phyloP scores from a whole-genome alignment of 2,888 invertebrate genomes.

The Falcaria lacertinaria region DNA sequence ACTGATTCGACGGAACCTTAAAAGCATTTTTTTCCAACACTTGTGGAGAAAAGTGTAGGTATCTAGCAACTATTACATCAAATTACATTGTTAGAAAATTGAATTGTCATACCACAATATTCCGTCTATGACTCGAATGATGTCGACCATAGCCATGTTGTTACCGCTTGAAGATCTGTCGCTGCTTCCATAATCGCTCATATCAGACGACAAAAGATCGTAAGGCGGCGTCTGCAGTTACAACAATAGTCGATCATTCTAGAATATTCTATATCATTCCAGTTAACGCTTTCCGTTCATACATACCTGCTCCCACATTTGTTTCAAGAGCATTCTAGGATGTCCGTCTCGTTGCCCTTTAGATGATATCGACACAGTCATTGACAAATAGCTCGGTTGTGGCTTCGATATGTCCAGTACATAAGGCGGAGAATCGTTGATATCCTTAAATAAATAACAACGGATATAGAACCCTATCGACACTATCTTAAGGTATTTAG shows the following conservation, averaged over 20 bases:
- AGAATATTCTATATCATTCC: no score
- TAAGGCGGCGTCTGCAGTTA: conserved; percentile 58
- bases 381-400: conserved; percentile 53
- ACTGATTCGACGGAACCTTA: no score
- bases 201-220: conserved; percentile 53
- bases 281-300: not conserved
- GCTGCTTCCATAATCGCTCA: conserved; percentile 24
- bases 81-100: no score
- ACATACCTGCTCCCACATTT: conserved; percentile 67
- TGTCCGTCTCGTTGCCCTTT: conserved; percentile 68
- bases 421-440: conserved; percentile 66
- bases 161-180: conserved; percentile 36
- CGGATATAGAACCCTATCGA: not conserved
- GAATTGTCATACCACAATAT: conserved; percentile 52
- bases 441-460: conserved; percentile 38
- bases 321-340: conserved; percentile 55
- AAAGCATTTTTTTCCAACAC: no score
- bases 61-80: no score
- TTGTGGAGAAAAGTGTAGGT: no score
- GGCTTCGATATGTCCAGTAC: conserved; percentile 60
- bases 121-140: conserved; percentile 60
- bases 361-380: conserved; percentile 61
- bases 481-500: conserved; percentile 1
- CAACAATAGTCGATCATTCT: not conserved
- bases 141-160: conserved; percentile 51